These are phyloP conservation scores for Lophura nycthemera DNA, from an alignment of 2,113 vertebrate genomes.

Conservation along the genomic window DNA sequence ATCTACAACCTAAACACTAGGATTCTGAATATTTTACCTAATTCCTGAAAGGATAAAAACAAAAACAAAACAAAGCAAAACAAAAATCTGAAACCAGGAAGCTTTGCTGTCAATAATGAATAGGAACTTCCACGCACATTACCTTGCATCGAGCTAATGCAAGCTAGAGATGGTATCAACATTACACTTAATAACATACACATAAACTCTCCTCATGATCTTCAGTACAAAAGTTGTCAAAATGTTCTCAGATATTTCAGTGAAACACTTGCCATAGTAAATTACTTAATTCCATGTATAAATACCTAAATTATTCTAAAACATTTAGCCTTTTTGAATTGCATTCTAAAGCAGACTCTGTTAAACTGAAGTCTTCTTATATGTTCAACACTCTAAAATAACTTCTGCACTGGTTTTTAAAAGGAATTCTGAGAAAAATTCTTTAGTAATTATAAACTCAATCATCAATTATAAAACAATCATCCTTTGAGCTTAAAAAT, in stretches of 20 bases:
- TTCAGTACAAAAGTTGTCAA: background rate
- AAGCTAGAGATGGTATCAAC: background rate
- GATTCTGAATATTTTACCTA: constrained; percentile 48
- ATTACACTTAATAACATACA: background rate
- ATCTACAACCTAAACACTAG: background rate
- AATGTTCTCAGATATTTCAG: background rate
- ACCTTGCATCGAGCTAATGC: background rate
- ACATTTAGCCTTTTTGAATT: background rate
- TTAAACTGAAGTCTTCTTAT: background rate
- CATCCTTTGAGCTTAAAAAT: background rate
- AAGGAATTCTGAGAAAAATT: background rate
- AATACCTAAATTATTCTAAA: background rate
- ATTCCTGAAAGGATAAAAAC: constrained; percentile 21
- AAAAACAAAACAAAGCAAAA: background rate
- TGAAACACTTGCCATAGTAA: background rate
- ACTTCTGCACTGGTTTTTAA: background rate
- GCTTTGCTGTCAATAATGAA: constrained; percentile 3
- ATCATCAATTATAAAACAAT: rapidly evolving
- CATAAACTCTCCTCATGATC: background rate
- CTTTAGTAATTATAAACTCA: background rate
- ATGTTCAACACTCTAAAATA: background rate
- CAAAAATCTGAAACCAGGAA: background rate
- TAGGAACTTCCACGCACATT: background rate
- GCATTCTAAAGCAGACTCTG: background rate
- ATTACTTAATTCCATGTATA: background rate